Base-by-base conservation (phyloP, 2,888 invertebrate genomes). In the Mesopsocus fuscifrons region DNA sequence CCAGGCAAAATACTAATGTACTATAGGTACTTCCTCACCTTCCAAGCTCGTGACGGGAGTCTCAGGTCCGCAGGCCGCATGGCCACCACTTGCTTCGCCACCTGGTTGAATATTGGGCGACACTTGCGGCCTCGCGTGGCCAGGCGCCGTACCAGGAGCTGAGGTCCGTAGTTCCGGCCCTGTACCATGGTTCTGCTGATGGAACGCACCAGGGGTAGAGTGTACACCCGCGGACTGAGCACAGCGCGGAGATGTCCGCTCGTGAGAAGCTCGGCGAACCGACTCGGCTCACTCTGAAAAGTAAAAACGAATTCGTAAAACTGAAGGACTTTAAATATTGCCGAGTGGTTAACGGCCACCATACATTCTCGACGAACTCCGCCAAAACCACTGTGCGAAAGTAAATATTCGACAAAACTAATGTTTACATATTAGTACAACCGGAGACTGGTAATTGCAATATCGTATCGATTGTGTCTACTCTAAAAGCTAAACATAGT, bases 171-270 rank as follows among this genome's bases (percentile, higher is more conserved):
- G 55, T 72, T 74, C 49, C 70, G 65, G 15, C 72, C 72, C 55
- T 72, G 72, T 8, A 73, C 68, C 74, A 74, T 74, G 1, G 73
- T 75, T 46, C 71, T 66, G n/a, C 72, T 71, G 8, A 74, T 63
- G 47, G 71, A 67, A 42, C 73, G 57, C 2, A 74, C 72, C 53
- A 75, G 64, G 2, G 74, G 74, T 46, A 74, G 58, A 0, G 71
- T 72, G 53, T 72, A 71, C 3, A 74, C 71, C 41, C 71, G 55
- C 1, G 72, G 67, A 1, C 72, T 69, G 26, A 73, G 55, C 30
- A 74, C 52, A 1, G 67, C 63, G 32, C 72, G 57, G 33, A 73
- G 52, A 48, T 62, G 60, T 2, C 65, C 59, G 16, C 64, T 62
- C 16, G 62, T 55, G 11, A 38, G 21, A n/a, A 17, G 21, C 21